phyloP scores from a whole-genome alignment of 2,888 invertebrate species.

The Amiota minor region DNA sequence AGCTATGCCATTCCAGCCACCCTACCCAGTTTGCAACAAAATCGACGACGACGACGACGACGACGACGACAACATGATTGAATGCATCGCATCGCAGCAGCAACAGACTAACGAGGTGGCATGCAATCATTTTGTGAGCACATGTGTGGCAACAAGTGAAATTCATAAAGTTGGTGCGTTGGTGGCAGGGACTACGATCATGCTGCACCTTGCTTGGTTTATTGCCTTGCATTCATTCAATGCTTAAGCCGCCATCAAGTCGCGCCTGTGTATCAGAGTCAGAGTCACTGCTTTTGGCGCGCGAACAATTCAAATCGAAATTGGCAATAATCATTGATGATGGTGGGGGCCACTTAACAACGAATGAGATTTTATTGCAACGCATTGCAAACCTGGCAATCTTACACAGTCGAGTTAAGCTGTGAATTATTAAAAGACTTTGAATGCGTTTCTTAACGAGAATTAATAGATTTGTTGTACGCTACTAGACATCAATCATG shows the following conservation, averaged over 20 bases:
- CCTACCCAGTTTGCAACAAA: neutral
- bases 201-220: slow-evolving; percentile 18
- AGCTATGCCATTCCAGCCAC: neutral
- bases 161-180: neutral
- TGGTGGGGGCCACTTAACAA: neutral
- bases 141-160: too few relatives aligned
- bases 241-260: neutral
- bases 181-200: neutral
- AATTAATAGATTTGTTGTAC: slow-evolving; percentile 25
- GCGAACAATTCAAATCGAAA: slow-evolving; percentile 6
- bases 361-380: neutral
- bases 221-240: neutral
- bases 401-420: too few relatives aligned
- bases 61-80: neutral
- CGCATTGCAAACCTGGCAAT: slow-evolving; percentile 12
- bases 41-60: neutral
- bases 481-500: slow-evolving; percentile 26
- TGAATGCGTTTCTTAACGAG: slow-evolving; percentile 16
- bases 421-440: neutral
- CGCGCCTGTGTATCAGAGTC: neutral
- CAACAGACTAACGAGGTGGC: neutral
- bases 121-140: neutral
- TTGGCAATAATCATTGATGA: neutral
- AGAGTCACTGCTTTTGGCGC: neutral
- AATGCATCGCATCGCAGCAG: neutral